Conservation (phyloP, 92 coral and sea anemone genomes). For the Pocillopora meandrina region DNA sequence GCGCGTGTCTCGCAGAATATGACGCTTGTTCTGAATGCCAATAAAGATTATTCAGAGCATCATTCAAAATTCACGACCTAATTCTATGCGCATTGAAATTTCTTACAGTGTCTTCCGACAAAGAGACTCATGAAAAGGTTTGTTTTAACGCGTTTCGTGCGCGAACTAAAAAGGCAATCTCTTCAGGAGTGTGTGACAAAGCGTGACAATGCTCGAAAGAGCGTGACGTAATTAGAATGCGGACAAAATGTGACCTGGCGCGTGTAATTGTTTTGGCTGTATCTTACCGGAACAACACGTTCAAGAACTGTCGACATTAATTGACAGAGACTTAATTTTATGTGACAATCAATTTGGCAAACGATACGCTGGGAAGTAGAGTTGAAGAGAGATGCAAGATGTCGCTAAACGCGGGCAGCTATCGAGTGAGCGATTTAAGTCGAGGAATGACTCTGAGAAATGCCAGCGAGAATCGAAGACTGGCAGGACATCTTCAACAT, state of each 20-base stretch:
- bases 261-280: slow-evolving; percentile 11
- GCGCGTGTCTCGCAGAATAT: too few relatives aligned
- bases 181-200: slow-evolving; percentile 3
- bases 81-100: too few relatives aligned
- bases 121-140: too few relatives aligned
- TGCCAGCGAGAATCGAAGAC: slow-evolving; percentile 80
- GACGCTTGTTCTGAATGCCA: too few relatives aligned
- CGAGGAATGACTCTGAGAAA: slow-evolving; percentile 81
- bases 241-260: slow-evolving; percentile 15
- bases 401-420: neutral
- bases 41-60: too few relatives aligned
- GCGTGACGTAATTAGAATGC: neutral
- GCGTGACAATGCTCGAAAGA: slow-evolving; percentile 29
- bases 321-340: neutral
- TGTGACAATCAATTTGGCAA: neutral
- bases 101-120: too few relatives aligned
- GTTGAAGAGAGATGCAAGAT: neutral
- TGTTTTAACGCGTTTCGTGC: neutral
- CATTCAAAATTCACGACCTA: too few relatives aligned
- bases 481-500: slow-evolving; percentile 66
- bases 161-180: neutral
- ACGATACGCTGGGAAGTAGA: neutral
- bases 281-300: slow-evolving; percentile 4
- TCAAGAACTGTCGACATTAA: neutral
- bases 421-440: slow-evolving; percentile 67